Evolutionary conservation across 2,888 invertebrate genomes (phyloP), one percentile per base, ranked within the genome.

Genomic region (Apeira syringaria): DNA sequence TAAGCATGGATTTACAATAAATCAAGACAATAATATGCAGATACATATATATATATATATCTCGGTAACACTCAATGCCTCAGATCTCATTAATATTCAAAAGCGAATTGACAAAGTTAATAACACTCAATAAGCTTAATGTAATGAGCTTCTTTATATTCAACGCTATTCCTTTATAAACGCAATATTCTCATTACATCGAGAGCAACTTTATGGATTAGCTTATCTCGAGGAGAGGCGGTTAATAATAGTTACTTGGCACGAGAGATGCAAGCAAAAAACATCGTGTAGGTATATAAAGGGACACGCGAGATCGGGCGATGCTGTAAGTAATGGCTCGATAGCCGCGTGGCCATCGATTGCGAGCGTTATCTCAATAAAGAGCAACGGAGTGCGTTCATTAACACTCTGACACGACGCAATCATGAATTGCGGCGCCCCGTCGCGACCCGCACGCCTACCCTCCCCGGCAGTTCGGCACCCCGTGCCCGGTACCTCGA

Each of bases 341-440:
- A 76, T 77, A 73, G 68, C 67, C 60, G 52, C 66, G 56, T 60
- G 51, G 67, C 69, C 70, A 75, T 78, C 75, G 79, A 80, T 85
- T 84, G 80, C 80, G 65, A 79, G 75, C 80, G 80, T 82, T 87
- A 88, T 88, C 87, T 89, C 86, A 87, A 89, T 88, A 88, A 88
- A 88, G 86, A 83, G 76, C 83, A 85, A 82, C 85, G 75, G 80
- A 85, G 85, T 81, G 84, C 80, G 82, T 87, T 88, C 88, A 88
- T 89, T 88, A 89, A 82, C 82, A 83, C 84, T 82, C 80, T 87
- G 87, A 86, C 88, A 83, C 80, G 80, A 77, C 72, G 80, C 73
- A 80, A 86, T 88, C 88, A 86, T 89, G 88, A 89, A 89, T 88
- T 84, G 77, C 78, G 85, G 83, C 78, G 71, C 85, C 88, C 87